Evolutionary conservation across 2,888 invertebrate species (phyloP), one percentile per base, ranked within the genome.

Genomic region (Nudaria mundana): DNA sequence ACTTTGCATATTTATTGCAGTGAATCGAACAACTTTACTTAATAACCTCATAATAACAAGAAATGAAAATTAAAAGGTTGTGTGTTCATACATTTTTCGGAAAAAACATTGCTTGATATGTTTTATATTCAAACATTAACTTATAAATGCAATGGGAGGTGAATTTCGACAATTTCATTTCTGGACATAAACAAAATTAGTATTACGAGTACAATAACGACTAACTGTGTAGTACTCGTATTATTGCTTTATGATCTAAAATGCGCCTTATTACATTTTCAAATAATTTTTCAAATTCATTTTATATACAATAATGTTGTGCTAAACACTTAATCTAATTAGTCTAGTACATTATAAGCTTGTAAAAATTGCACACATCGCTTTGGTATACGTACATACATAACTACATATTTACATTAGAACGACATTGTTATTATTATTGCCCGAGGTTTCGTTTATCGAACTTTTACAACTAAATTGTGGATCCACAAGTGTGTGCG

Each of bases 281-380:
- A 61, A 59, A 63, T 63, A 61, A 63, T 57, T 63, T 59, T 65
- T 40, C 40, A 44, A 56, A 52, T 61, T 52, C 44, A 35, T 58
- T 53, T 56, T 75, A 78, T 75, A 54, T 75, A 77, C 76, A 79
- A 47, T 56, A 55, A 48, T 49, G 45, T 38, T 52, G 66, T 62
- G 59, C 67, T 81, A 78, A 71, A 76, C 60, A 71, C 71, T 75
- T 76, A 73, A 57, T 58, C 63, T 55, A 72, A 68, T 39, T 66
- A 66, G 59, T 64, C 76, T 83, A 84, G 63, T 82, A 81, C 75
- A 80, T 72, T 55, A 57, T 79, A 86, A 87, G 86, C 81, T 81
- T 87, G 78, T 82, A 86, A 85, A 86, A 88, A 89, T 89, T 89
- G 88, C 88, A 89, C 88, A 85, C 84, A 71, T 86, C 78, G 81